Percentiles rank a stretch among this genome's conserved stretches.
Evolutionary conservation across 1,140 invertebrate genomes (phyloP).

Genomic region (Lutraria rhynchaena): DNA sequence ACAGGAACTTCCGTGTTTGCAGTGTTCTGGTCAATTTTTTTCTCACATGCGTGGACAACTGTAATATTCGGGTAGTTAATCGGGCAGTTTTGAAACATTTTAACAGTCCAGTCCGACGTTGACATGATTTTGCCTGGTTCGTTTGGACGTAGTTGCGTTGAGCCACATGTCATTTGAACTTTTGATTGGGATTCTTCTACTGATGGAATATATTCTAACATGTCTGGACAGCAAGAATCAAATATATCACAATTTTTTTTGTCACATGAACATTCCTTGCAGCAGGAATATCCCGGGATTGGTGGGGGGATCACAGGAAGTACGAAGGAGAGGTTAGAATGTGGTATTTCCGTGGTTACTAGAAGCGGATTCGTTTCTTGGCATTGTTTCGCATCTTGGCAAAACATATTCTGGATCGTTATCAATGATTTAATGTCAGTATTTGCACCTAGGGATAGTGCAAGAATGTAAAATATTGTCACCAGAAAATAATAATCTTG

Average conservation of each 20-base stretch:
- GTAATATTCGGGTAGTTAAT: not conserved
- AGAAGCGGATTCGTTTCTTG: no score
- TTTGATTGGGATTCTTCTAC: not conserved
- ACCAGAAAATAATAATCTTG: no score
- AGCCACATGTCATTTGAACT: not conserved
- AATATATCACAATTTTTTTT: not conserved
- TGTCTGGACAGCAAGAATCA: conserved; percentile 1
- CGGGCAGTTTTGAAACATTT: not conserved
- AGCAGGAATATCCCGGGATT: not conserved
- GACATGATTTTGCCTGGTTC: no score
- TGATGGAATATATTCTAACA: not conserved
- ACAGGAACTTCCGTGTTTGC: not conserved
- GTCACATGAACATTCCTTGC: conserved; percentile 15
- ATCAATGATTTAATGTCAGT: no score
- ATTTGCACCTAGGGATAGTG: no score
- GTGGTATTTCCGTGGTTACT: no score
- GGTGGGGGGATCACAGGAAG: not conserved
- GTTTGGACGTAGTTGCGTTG: not conserved
- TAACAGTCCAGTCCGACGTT: not conserved
- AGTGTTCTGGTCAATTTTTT: not conserved
- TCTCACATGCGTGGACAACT: not conserved
- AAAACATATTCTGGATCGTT: no score
- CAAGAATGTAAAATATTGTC: no score
- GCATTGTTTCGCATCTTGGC: no score
- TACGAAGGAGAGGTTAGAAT: no score